Conservation (phyloP, 2,797 vertebrate species). For the Ceyx erithaca region DNA sequence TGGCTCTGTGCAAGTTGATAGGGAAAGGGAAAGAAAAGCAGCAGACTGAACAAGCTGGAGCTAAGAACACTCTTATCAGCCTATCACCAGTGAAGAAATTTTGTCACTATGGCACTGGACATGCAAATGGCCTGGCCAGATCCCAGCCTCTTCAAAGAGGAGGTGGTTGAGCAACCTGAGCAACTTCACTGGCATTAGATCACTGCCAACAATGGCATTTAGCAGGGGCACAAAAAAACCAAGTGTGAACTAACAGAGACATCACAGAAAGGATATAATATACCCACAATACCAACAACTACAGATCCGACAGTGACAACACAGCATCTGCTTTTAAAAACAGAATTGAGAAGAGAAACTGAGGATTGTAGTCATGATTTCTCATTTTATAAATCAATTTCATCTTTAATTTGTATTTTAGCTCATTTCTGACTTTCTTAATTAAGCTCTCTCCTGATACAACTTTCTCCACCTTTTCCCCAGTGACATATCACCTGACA, state of each 20-base stretch:
- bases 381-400: background rate
- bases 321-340: background rate
- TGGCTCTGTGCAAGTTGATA: background rate
- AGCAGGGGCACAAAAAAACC: background rate
- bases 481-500: background rate
- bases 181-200: background rate
- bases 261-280: background rate
- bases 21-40: background rate
- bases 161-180: background rate
- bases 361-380: background rate
- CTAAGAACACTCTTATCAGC: background rate
- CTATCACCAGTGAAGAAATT: background rate
- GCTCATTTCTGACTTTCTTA: background rate
- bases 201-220: background rate
- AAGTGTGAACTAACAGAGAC: slow-evolving; percentile 5
- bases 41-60: background rate
- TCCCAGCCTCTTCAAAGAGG: background rate
- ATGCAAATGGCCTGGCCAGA: background rate
- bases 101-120: background rate
- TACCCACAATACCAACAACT: background rate
- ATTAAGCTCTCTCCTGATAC: fast-evolving
- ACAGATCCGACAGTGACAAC: background rate
- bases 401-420: background rate
- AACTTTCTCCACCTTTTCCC: background rate
- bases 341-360: background rate